Percentiles rank a stretch among this genome's conserved stretches.
These are phyloP conservation scores for Synanthedon andrenaeformis DNA, from an alignment of 2,888 invertebrate species.

Conservation along the genomic window DNA sequence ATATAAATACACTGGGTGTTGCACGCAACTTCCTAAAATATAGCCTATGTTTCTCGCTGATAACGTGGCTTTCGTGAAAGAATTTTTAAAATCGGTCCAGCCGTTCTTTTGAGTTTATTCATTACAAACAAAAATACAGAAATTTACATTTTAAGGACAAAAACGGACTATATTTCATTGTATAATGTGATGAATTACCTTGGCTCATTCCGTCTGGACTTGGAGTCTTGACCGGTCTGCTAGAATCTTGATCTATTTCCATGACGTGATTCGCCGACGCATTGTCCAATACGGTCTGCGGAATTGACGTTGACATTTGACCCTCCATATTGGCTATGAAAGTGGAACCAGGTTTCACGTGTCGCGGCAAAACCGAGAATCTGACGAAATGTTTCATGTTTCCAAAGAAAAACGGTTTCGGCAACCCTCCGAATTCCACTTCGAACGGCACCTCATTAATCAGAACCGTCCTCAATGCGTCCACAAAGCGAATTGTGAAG, in stretches of 20 bases:
- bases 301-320: conserved; percentile 14
- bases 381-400: conserved; percentile 83
- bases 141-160: too few relatives aligned
- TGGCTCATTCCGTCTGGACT: conserved; percentile 50
- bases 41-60: too few relatives aligned
- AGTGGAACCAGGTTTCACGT: conserved; percentile 78
- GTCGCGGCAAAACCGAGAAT: conserved; percentile 82
- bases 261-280: conserved; percentile 24
- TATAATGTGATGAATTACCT: conserved; percentile 25
- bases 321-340: conserved; percentile 82
- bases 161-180: too few relatives aligned
- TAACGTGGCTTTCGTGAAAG: too few relatives aligned
- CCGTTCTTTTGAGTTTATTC: too few relatives aligned
- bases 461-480: conserved; percentile 79
- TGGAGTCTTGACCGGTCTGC: conserved; percentile 34
- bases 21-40: too few relatives aligned
- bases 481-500: conserved; percentile 83
- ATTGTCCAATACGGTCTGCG: conserved; percentile 12
- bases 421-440: conserved; percentile 86
- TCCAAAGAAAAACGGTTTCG: conserved; percentile 81
- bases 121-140: too few relatives aligned
- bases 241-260: conserved; percentile 24
- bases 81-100: too few relatives aligned
- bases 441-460: conserved; percentile 83
- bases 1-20: background rate